Conservation (phyloP, 2,113 vertebrate species). For the Osmerus mordax region DNA sequence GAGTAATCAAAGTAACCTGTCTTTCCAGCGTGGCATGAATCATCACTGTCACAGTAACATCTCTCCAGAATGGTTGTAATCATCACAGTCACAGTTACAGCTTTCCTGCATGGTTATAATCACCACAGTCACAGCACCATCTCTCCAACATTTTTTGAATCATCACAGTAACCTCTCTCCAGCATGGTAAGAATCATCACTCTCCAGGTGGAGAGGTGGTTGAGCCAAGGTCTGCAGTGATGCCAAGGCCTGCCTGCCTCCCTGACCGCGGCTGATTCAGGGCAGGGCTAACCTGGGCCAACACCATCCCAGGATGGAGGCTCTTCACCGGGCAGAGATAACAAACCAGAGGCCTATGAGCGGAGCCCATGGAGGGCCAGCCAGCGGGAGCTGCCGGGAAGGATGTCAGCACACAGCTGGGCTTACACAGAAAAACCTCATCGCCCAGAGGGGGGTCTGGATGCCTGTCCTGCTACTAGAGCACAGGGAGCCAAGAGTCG, state of each 20-base stretch:
- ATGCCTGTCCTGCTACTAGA: no score
- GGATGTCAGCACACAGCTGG: background rate
- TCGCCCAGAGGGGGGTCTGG: background rate
- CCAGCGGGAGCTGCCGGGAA: background rate
- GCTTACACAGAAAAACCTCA: background rate
- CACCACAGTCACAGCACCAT: no score
- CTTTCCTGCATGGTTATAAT: no score
- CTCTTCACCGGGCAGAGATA: slow-evolving; percentile 13
- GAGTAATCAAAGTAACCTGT: no score
- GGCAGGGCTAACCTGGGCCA: slow-evolving; percentile 7
- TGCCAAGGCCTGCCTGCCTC: slow-evolving; percentile 6
- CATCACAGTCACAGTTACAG: no score
- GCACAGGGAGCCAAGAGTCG: no score
- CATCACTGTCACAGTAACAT: no score
- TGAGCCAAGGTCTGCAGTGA: background rate
- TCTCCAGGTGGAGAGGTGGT: background rate
- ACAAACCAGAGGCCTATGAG: background rate
- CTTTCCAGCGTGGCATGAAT: no score
- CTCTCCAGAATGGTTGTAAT: no score
- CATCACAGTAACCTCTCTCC: no score
- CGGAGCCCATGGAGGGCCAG: background rate
- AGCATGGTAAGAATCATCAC: no score
- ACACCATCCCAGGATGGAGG: slow-evolving; percentile 1
- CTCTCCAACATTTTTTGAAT: no score
- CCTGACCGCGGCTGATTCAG: slow-evolving; percentile 5